Evolutionary conservation across 2,113 vertebrate genomes (phyloP).

Genomic region (Lamprotornis superbus): DNA sequence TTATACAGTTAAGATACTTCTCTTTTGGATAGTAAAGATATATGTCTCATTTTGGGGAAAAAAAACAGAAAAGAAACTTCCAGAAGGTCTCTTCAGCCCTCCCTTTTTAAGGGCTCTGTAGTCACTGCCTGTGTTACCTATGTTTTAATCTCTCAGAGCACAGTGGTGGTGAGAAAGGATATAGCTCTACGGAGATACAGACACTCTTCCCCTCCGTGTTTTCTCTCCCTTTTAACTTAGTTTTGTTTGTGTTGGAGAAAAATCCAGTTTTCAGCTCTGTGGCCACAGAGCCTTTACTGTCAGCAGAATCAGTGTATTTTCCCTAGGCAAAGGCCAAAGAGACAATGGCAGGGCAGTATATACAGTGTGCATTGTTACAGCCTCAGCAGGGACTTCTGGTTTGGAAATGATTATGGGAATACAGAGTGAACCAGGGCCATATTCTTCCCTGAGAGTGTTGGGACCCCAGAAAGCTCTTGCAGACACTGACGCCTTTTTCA

Average conservation of each 20-base stretch:
- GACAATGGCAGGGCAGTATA: constrained; percentile 29
- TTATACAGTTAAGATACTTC: not conserved
- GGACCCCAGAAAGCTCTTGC: not conserved
- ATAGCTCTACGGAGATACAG: not conserved
- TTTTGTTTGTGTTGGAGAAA: constrained; percentile 2
- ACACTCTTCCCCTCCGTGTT: not conserved
- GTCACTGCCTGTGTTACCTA: not conserved
- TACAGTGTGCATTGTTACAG: constrained; percentile 24
- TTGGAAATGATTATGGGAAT: constrained; percentile 14
- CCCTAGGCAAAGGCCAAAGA: constrained; percentile 25
- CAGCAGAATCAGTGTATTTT: constrained; percentile 29
- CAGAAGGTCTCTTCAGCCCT: not conserved
- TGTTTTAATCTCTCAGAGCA: not conserved
- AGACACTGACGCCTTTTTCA: not conserved
- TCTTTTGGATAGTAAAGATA: not conserved
- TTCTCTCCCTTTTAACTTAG: not conserved
- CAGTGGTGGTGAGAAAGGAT: not conserved
- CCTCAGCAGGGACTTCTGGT: constrained; percentile 8
- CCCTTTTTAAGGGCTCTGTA: not conserved
- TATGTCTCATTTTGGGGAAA: not conserved
- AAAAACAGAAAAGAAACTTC: not conserved
- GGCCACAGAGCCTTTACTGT: constrained; percentile 5
- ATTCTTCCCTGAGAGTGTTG: not conserved
- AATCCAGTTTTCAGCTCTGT: not conserved
- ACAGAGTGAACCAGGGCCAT: not conserved